Evolutionary conservation across 2,888 invertebrate genomes (phyloP).

Genomic region (Xylocampa areola): DNA sequence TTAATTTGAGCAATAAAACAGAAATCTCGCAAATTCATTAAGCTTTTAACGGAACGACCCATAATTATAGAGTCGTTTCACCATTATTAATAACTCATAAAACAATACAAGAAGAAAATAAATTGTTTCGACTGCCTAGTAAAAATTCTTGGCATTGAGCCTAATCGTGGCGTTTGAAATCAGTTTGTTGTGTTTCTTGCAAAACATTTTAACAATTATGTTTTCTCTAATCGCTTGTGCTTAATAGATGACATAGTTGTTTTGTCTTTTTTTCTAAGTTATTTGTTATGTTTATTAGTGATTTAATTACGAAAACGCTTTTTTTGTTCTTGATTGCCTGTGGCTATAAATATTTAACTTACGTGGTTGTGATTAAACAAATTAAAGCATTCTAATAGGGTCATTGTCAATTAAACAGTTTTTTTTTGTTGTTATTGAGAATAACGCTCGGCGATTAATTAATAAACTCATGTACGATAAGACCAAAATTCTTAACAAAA

Average conservation of each 20-base stretch:
- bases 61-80: constrained; percentile 60
- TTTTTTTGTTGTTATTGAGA: too few relatives aligned
- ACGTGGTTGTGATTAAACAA: constrained; percentile 22
- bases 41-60: constrained; percentile 62
- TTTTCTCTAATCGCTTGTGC: constrained; percentile 47
- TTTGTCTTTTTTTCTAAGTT: constrained; percentile 28
- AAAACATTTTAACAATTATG: constrained; percentile 58
- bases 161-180: constrained; percentile 54
- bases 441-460: too few relatives aligned
- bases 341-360: constrained; percentile 20
- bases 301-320: constrained; percentile 19
- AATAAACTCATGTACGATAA: too few relatives aligned
- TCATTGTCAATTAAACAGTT: too few relatives aligned
- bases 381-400: constrained; percentile 25
- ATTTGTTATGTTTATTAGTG: constrained; percentile 25
- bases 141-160: constrained; percentile 59
- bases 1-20: constrained; percentile 61
- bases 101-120: constrained; percentile 60
- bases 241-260: constrained; percentile 50
- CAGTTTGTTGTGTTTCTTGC: constrained; percentile 50
- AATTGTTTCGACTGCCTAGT: constrained; percentile 55
- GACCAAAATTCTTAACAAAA: too few relatives aligned
- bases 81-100: constrained; percentile 63
- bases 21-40: constrained; percentile 64
- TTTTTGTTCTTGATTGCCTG: constrained; percentile 24